phyloP scores from a whole-genome alignment of 2,113 vertebrate genomes.

The Heteronetta atricapilla region DNA sequence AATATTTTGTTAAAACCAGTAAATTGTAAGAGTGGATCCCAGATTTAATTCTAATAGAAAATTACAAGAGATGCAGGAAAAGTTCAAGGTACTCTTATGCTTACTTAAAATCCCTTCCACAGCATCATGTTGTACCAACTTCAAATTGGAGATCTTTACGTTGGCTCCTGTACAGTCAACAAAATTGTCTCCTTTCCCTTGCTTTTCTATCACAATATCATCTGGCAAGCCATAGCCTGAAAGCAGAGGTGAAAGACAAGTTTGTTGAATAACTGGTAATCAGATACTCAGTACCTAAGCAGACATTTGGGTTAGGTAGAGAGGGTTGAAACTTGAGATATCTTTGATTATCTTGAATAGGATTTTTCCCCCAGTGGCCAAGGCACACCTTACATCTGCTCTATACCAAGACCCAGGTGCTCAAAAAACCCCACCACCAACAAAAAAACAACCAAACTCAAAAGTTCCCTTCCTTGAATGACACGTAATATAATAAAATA shows the following conservation, averaged over 20 bases:
- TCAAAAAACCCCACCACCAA: not conserved
- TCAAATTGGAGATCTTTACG: conserved; percentile 87
- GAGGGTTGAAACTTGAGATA: not conserved
- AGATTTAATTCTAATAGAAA: not conserved
- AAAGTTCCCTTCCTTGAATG: not conserved
- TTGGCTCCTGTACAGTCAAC: conserved; percentile 85
- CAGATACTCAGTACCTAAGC: not conserved
- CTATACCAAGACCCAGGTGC: not conserved
- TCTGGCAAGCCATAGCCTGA: conserved; percentile 92
- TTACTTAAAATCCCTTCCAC: conserved; percentile 95
- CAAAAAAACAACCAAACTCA: not conserved
- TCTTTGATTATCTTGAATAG: not conserved
- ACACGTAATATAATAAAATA: not conserved
- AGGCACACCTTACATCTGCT: not conserved
- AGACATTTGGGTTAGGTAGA: not conserved
- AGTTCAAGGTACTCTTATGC: conserved; percentile 52
- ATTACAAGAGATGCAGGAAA: not conserved
- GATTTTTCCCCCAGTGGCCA: not conserved
- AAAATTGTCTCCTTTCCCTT: conserved; percentile 88
- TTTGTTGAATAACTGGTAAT: not conserved
- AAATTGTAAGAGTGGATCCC: not conserved
- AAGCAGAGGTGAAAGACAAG: not conserved
- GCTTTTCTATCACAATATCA: conserved; percentile 93
- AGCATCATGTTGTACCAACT: conserved; percentile 91
- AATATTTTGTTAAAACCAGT: not conserved